Base-by-base conservation (phyloP, 2,888 invertebrate species). In the Cristatella mucedo region DNA sequence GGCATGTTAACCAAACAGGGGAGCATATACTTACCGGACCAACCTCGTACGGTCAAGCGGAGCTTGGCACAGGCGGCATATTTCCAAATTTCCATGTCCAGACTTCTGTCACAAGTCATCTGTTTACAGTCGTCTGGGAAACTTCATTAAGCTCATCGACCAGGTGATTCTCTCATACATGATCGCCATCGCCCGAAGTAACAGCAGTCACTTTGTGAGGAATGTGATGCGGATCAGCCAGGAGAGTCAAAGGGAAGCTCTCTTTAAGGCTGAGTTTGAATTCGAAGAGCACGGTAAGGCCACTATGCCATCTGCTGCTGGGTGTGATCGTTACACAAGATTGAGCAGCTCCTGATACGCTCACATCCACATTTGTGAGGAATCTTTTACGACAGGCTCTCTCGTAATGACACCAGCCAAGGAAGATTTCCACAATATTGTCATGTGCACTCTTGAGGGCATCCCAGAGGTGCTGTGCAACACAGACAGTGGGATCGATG, bases 121-220 rank as follows among this genome's bases (percentile, higher is more conserved):
- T 34, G 9, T 33, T 46, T 46, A 15, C 46, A 58, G 60, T 16
- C 53, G 54, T 4, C 53, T 63, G 29, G 59, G 60, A 20, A 59
- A 57, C 49, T 61, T 62, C 52, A 56, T 59, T 33, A 55, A 55
- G 43, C 50, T 62, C 39, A 50, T 61, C 11, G 59, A 62, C 43
- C 59, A 61, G 49, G 47, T 63, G 52, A 52, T 61, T 26, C 53
- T 61, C 11, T 56, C 60, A 29, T 57, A 61, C 46, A 54, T 62
- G 51, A 56, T 61, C 33, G 42, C 56, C 18, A 49, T 61, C 15
- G 51, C 55, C 38, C 54, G 56, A 42, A 50, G 47, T 3, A 59
- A 56, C 36, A 54, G 57, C 29, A 49, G 50, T 7, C 40, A 40
- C 21, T 63, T 63, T 49, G 55, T 61, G 6, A 41, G 50, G 26